Evolutionary conservation across 2,888 invertebrate species (phyloP).

Genomic region (Cantharis rustica): DNA sequence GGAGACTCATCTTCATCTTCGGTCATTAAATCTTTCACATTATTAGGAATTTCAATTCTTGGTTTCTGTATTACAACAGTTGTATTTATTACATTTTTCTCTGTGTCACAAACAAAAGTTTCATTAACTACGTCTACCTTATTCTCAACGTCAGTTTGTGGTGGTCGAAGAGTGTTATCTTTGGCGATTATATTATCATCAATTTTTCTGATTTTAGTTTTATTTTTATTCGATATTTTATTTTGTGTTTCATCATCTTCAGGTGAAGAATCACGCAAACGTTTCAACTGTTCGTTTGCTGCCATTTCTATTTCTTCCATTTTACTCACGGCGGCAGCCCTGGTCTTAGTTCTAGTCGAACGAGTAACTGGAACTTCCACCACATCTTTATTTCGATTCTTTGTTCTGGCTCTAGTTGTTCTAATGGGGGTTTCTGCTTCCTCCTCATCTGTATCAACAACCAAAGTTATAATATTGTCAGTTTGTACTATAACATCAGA

Average conservation of each 20-base stretch:
- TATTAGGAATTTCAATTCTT: conserved; percentile 1
- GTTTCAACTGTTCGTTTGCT: neutral
- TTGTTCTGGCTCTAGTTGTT: conserved; percentile 11
- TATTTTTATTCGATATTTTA: neutral
- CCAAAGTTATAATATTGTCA: conserved; percentile 36
- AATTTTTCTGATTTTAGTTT: conserved; percentile 8
- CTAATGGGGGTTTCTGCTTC: conserved; percentile 17
- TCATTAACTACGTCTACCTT: conserved; percentile 21
- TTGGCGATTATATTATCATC: neutral
- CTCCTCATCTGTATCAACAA: conserved; percentile 38
- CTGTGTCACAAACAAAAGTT: conserved; percentile 23
- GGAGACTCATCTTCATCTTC: conserved; percentile 42
- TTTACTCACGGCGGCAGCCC: neutral
- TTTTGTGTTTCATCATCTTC: conserved; percentile 11
- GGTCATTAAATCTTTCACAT: conserved; percentile 35
- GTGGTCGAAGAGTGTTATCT: neutral
- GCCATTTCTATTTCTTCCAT: neutral
- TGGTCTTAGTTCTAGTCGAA: conserved; percentile 32
- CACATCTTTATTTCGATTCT: neutral
- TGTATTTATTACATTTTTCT: conserved; percentile 4
- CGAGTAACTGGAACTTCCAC: conserved; percentile 5
- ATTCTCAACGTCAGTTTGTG: neutral
- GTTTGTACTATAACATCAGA: conserved; percentile 44
- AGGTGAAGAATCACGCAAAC: conserved; percentile 3
- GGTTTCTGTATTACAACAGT: conserved; percentile 15